These are phyloP conservation scores for Rhorus exstirpatorius DNA, from an alignment of 2,888 invertebrate species.

Conservation along the genomic window DNA sequence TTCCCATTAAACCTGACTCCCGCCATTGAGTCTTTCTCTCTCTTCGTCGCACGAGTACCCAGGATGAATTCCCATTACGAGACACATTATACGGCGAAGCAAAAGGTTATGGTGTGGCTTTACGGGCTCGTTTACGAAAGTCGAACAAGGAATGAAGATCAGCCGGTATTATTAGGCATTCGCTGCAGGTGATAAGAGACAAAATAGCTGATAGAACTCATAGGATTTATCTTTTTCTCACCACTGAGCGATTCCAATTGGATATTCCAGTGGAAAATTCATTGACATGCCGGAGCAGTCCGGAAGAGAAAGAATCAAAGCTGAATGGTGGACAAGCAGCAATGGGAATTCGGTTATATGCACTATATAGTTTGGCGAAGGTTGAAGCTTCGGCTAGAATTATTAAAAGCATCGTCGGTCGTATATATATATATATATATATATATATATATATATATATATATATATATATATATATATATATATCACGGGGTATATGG, in stretches of 20 bases:
- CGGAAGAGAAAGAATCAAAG: slow-evolving; percentile 25
- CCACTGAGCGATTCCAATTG: neutral
- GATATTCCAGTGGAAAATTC: slow-evolving; percentile 5
- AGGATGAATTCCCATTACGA: slow-evolving; percentile 28
- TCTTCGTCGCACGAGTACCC: slow-evolving; percentile 7
- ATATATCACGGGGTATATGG: slow-evolving; percentile 10
- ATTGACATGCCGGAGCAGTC: slow-evolving; percentile 8
- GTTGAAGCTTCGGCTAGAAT: slow-evolving; percentile 45
- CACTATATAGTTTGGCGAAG: neutral
- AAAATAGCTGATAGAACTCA: neutral
- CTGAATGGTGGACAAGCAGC: slow-evolving; percentile 6
- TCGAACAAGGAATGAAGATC: neutral
- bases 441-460: slow-evolving; percentile 2
- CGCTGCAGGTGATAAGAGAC: neutral
- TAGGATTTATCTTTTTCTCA: neutral
- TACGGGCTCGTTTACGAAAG: slow-evolving; percentile 14
- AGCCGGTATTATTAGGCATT: neutral
- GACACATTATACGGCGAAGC: slow-evolving; percentile 1
- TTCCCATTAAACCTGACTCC: slow-evolving; percentile 48
- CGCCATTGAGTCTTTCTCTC: neutral
- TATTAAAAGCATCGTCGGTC: slow-evolving; percentile 53
- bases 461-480: slow-evolving; percentile 2
- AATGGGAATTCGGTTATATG: slow-evolving; percentile 22
- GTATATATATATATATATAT: slow-evolving; percentile 21
- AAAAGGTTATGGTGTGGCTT: slow-evolving; percentile 17